Evolutionary conservation across 30 jellyfish, hydroid and myxozoan species (phyloP).

Genomic region (Turritopsis rubra): DNA sequence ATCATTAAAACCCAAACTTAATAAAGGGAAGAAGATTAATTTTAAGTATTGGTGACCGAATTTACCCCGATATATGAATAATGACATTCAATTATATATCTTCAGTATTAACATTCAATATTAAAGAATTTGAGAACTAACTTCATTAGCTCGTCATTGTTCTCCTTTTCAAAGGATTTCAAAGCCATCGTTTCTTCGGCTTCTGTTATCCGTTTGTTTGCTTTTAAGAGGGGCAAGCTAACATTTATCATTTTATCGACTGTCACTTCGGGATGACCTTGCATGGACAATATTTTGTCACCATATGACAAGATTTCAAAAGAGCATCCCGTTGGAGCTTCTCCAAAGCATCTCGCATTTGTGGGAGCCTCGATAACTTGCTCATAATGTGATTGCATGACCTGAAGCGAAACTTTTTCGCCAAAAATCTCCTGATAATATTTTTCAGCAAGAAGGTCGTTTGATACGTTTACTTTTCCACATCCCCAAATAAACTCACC

Average conservation of each 20-base stretch:
- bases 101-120: not conserved
- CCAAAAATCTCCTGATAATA: conserved; percentile 17
- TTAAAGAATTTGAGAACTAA: not conserved
- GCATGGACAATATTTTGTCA: conserved; percentile 43
- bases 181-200: not conserved
- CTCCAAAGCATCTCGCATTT: conserved; percentile 34
- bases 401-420: not conserved
- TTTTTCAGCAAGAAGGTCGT: conserved; percentile 12
- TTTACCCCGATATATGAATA: too few species aligned
- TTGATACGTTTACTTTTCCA: conserved; percentile 36
- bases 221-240: not conserved
- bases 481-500: conserved; percentile 56
- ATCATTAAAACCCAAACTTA: too few species aligned
- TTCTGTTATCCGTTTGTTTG: not conserved
- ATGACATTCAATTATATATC: too few species aligned
- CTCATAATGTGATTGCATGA: conserved; percentile 74
- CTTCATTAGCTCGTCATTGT: not conserved
- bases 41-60: too few species aligned
- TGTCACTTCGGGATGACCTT: conserved; percentile 66
- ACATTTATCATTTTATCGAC: not conserved
- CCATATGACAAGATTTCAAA: conserved; percentile 56
- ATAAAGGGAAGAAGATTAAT: too few species aligned
- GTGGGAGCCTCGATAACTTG: conserved; percentile 40
- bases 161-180: not conserved
- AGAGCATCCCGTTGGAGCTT: conserved; percentile 41